Percentiles rank a stretch among this genome's conserved stretches.
Evolutionary conservation across 2,797 vertebrate genomes (phyloP).

Genomic region (Eospalax fontanierii): DNA sequence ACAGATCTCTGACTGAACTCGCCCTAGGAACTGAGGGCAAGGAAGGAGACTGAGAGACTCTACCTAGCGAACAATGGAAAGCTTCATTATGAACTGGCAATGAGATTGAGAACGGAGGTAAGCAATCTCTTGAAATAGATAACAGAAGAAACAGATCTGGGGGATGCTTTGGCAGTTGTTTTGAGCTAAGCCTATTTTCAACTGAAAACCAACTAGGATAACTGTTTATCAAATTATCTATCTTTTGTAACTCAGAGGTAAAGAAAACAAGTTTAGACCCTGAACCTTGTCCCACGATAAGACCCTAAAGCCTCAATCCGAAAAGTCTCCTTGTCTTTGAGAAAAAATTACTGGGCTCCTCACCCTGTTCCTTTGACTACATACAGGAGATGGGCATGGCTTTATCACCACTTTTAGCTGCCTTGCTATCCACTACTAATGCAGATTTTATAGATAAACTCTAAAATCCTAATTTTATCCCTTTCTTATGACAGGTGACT

Average conservation of each 20-base stretch:
- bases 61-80: background rate
- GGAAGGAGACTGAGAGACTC: background rate
- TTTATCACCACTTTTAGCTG: background rate
- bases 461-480: conserved; percentile 40
- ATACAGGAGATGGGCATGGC: background rate
- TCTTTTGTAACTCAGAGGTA: conserved; percentile 22
- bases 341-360: background rate
- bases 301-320: background rate
- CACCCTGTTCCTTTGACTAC: background rate
- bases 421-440: conserved; percentile 5
- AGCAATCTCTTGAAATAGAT: conserved; percentile 35
- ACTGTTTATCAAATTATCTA: conserved; percentile 40
- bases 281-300: background rate
- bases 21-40: background rate
- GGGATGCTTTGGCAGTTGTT: conserved; percentile 31
- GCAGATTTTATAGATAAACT: background rate
- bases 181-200: background rate
- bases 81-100: conserved; percentile 14
- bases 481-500: conserved; percentile 6
- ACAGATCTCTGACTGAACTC: conserved; percentile 10
- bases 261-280: conserved; percentile 28
- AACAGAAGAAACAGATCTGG: conserved; percentile 42
- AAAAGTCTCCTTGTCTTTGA: conserved; percentile 11
- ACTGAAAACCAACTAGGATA: conserved; percentile 41
- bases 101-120: conserved; percentile 50